Percentiles rank a stretch among this genome's conserved stretches.
Evolutionary conservation across 2,113 vertebrate species (phyloP).

Genomic region (Balaeniceps rex): DNA sequence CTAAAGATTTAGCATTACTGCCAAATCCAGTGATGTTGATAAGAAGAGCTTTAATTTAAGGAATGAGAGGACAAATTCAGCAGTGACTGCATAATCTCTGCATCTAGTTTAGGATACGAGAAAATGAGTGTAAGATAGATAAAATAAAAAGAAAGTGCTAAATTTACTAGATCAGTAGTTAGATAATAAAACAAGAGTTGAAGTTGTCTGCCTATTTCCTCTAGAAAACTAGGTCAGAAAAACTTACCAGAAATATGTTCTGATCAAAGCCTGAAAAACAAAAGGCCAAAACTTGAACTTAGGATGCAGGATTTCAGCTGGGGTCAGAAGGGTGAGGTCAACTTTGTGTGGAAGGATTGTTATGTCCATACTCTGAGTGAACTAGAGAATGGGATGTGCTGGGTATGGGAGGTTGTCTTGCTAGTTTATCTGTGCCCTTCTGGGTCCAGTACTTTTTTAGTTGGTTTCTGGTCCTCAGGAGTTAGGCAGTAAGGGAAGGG

Average conservation of each 20-base stretch:
- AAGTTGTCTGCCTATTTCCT: background rate
- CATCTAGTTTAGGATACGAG: background rate
- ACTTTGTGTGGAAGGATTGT: background rate
- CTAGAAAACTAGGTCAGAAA: background rate
- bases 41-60: background rate
- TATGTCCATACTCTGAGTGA: background rate
- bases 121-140: background rate
- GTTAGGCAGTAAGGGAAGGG: background rate
- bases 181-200: background rate
- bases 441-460: background rate
- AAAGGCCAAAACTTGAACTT: background rate
- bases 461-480: background rate
- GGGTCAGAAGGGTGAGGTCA: background rate
- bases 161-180: background rate
- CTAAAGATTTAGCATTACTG: background rate
- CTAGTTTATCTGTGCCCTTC: background rate
- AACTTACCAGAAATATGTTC: background rate
- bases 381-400: background rate
- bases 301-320: background rate
- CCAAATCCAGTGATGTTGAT: background rate
- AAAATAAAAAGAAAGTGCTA: background rate
- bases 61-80: background rate
- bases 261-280: background rate
- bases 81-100: background rate
- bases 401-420: background rate